Percentiles rank a stretch among this genome's conserved stretches.
Conservation (phyloP, 2,888 invertebrate species). For the Philonicus albiceps region DNA sequence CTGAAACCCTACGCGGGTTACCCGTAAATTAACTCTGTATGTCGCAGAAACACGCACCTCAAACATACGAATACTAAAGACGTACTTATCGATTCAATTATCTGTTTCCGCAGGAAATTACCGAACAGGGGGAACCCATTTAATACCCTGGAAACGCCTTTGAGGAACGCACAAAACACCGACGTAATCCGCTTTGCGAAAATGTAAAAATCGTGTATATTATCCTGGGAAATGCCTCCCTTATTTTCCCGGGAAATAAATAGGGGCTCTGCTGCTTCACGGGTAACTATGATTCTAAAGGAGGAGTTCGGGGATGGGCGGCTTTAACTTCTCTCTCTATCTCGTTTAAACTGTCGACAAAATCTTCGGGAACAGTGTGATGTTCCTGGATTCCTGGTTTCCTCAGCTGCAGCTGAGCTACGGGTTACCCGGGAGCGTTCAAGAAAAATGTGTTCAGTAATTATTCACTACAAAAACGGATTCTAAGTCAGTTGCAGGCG, state of each 20-base stretch:
- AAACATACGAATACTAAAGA: background rate
- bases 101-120: background rate
- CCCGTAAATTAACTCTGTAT: background rate
- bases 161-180: background rate
- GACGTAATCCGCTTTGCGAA: slow-evolving; percentile 11
- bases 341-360: background rate
- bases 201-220: slow-evolving; percentile 25
- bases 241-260: background rate
- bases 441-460: background rate
- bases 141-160: background rate
- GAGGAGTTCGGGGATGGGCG: background rate
- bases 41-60: background rate
- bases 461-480: background rate
- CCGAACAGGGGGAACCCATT: slow-evolving; percentile 4
- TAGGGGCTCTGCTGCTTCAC: background rate
- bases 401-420: background rate
- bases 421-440: background rate
- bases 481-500: background rate
- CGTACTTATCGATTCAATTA: slow-evolving; percentile 8
- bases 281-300: background rate
- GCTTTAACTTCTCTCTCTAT: background rate
- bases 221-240: background rate
- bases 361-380: background rate
- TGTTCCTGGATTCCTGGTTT: background rate
- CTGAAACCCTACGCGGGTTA: background rate